Base-by-base conservation (phyloP, 2,113 vertebrate species). In the Symphodus melops region DNA sequence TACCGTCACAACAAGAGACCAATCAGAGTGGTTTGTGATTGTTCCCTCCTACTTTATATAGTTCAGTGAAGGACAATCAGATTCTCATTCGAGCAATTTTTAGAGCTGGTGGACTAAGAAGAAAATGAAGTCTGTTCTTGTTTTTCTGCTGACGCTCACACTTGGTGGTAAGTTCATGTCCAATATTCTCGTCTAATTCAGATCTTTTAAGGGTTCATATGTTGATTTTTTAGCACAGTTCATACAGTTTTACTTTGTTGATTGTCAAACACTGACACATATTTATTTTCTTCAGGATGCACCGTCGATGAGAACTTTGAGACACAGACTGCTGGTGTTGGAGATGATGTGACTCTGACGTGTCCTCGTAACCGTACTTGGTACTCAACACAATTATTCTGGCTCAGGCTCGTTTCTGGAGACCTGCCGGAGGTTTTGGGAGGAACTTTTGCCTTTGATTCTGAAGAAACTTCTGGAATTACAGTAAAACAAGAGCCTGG, bases 371-470 rank as follows among this genome's bases (percentile, higher is more conserved):
- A 2, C 9, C 0, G 0, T 0, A 0, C 0, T 0, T 28, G 28
- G 23, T 7, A 14, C 1, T 9, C 1, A n/a, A 1, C 19, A 0
- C 8, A 4, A 4, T 28, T 83, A 1, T 68, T 67, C 19, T 90
- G 88, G 86, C 63, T 88, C 51, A 78, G 72, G 36, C 19, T 84
- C 36, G 17, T 79, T 70, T 57, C 86, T 72, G 83, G 83, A 68
- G 71, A 49, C 3, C 60, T 33, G 8, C 78, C 75, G 65, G 81
- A 83, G 62, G 0, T 81, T 10, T 0, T 90, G 6, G 81, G 65
- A 74, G 60, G 44, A 82, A 68, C 65, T 52, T n/a, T 9, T 41
- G 0, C 0, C 23, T 68, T 79, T 53, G 36, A 73, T 44, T 46
- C 6, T 57, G 44, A 44, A 0, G 17, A 10, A 5, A 66, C 0